Conservation (phyloP, 2,888 invertebrate species). For the Mythimna albipuncta region DNA sequence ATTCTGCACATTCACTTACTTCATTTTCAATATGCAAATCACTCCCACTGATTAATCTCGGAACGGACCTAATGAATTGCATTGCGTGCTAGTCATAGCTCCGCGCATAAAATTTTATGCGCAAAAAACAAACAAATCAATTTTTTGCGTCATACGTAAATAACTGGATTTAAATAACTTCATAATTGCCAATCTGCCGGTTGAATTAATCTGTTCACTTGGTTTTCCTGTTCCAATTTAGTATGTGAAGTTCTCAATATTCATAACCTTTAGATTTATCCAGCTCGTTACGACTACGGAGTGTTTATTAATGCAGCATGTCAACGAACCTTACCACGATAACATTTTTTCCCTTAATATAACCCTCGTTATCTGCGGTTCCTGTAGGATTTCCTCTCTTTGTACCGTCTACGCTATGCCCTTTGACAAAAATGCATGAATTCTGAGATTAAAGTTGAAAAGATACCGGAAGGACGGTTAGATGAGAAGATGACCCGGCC, state of each 20-base stretch:
- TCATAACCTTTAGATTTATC: not conserved
- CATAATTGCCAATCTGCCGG: not conserved
- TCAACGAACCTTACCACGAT: slow-evolving; percentile 13
- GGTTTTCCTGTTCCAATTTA: slow-evolving; percentile 30
- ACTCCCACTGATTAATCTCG: slow-evolving; percentile 34
- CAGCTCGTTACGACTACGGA: not conserved
- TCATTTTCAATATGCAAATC: slow-evolving; percentile 56
- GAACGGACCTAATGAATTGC: slow-evolving; percentile 21
- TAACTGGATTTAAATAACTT: slow-evolving; percentile 16
- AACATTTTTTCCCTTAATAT: slow-evolving; percentile 2
- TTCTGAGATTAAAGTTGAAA: slow-evolving; percentile 26
- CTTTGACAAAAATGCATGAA: slow-evolving; percentile 41
- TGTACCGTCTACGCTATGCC: slow-evolving; percentile 13
- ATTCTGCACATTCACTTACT: slow-evolving; percentile 17
- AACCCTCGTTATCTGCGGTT: slow-evolving; percentile 20
- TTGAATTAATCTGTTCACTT: slow-evolving; percentile 1
- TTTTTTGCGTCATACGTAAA: slow-evolving; percentile 3
- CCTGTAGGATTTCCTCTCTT: slow-evolving; percentile 16
- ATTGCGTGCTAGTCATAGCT: slow-evolving; percentile 23
- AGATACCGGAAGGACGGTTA: slow-evolving; percentile 2
- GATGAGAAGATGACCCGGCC: slow-evolving; percentile 10
- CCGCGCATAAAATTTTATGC: not conserved
- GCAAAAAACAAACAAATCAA: slow-evolving; percentile 5
- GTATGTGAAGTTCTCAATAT: not conserved
- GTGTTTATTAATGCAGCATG: slow-evolving; percentile 3